Base-by-base conservation (phyloP, 2,797 vertebrate genomes). In the Gadopsis marmoratus region DNA sequence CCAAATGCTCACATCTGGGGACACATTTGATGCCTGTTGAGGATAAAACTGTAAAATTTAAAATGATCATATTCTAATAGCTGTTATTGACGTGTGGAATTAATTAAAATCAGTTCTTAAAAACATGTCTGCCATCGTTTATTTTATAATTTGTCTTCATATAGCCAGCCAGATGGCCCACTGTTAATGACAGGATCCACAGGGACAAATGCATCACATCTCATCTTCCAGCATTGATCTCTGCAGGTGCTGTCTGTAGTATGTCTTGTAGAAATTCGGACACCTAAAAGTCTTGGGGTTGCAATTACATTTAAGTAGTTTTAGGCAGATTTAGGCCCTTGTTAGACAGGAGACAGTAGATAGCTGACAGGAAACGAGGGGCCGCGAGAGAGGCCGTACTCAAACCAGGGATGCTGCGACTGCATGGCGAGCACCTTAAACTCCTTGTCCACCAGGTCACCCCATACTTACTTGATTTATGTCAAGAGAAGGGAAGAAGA, bases 21-120 rank as follows among this genome's bases (percentile, higher is more conserved):
- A 91, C 87, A 90, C 81, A 73, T 87, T 90, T 93, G 89, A 93
- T 89, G 91, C 92, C 92, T 94, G 93, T 94, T 87, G 84, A 92
- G 91, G 90, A 89, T 85, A 90, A 87, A 93, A 93, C 85, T 95
- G 94, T 96, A 95, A 86, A 94, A 91, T 93, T 92, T 84, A 81
- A 94, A 93, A 93, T 90, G 86, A 92, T 92, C 90, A 82, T 94
- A 94, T 94, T 94, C 93, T 94, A 95, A 95, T 91, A 93, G 91
- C 88, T 96, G 95, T 96, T 94, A 95, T 94, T 95, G 95, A 95
- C 89, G 94, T 96, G 95, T 95, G 94, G 92, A 95, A 95, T 95
- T 94, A 94, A 96, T 95, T 95, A 96, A 96, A 96, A 90, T 92
- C 88, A 87, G 88, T 96, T 96, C 92, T 94, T 95, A 92, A 93